Conservation (phyloP, 1,140 invertebrate species). For the Cherax destructor region DNA sequence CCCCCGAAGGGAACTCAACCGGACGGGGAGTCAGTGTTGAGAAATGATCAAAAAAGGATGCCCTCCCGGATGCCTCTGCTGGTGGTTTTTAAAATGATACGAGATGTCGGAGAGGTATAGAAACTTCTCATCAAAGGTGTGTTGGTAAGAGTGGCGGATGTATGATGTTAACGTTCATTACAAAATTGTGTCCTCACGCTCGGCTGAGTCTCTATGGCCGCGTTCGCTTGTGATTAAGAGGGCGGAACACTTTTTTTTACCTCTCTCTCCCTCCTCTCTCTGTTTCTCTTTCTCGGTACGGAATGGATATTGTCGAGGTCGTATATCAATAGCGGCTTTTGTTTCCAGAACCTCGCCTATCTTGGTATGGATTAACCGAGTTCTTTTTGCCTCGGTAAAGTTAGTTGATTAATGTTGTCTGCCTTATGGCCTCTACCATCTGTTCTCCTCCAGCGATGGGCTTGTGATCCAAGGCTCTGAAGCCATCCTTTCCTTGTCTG, state of each 20-base stretch:
- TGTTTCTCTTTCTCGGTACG: slow-evolving; percentile 38
- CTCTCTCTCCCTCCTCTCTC: background rate
- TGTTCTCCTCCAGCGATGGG: background rate
- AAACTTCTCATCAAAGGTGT: slow-evolving; percentile 43
- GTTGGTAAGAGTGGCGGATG: background rate
- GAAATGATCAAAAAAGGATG: slow-evolving; percentile 4
- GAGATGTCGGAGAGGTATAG: slow-evolving; percentile 9
- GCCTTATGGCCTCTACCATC: slow-evolving; percentile 12
- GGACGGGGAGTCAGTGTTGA: background rate
- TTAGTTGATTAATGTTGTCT: background rate
- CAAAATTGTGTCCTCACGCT: slow-evolving; percentile 63
- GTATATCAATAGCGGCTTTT: slow-evolving; percentile 53
- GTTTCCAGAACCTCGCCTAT: slow-evolving; percentile 48
- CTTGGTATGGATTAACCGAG: slow-evolving; percentile 56
- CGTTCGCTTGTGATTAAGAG: slow-evolving; percentile 64
- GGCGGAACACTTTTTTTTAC: slow-evolving; percentile 34
- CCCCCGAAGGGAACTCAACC: background rate
- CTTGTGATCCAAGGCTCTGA: too few species aligned
- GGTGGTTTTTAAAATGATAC: slow-evolving; percentile 30
- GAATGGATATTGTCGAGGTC: slow-evolving; percentile 65
- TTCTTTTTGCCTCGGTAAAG: slow-evolving; percentile 46
- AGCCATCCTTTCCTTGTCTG: too few species aligned
- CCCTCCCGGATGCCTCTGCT: background rate
- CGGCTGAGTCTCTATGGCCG: slow-evolving; percentile 53
- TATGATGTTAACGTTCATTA: slow-evolving; percentile 66